A percentile compares a stretch with the other conserved stretches of the same genome.
Evolutionary conservation across 2,888 invertebrate genomes (phyloP).

Genomic region (Dryomyza anilis): DNA sequence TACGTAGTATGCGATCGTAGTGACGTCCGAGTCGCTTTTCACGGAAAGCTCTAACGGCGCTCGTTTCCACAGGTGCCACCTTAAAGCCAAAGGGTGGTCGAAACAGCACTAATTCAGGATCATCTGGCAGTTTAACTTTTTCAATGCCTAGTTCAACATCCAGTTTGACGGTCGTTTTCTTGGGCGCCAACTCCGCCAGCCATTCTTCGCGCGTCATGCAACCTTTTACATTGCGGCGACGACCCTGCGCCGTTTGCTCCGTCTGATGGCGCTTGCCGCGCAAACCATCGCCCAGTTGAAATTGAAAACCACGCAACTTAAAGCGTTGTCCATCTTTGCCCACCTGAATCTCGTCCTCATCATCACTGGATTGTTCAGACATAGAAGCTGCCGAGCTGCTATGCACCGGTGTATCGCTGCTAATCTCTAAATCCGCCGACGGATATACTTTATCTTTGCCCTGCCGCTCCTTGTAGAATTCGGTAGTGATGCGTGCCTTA

Average conservation of each 20-base stretch:
- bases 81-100: conserved; percentile 40
- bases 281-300: conserved; percentile 49
- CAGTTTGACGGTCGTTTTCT: conserved; percentile 45
- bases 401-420: conserved; percentile 41
- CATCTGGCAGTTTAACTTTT: conserved; percentile 45
- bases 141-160: conserved; percentile 48
- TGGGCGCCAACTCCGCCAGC: conserved; percentile 52
- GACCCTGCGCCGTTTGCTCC: conserved; percentile 40
- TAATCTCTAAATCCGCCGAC: conserved; percentile 43
- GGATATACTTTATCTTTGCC: conserved; percentile 45
- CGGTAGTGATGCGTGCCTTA: conserved; percentile 43
- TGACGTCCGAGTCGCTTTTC: conserved; percentile 48
- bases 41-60: conserved; percentile 43
- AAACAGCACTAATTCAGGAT: conserved; percentile 50
- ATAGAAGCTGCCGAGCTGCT: conserved; percentile 37
- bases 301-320: conserved; percentile 56
- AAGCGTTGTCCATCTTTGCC: conserved; percentile 50
- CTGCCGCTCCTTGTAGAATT: conserved; percentile 43
- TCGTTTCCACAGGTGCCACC: conserved; percentile 21
- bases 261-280: conserved; percentile 51
- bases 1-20: conserved; percentile 48
- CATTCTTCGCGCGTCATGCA: conserved; percentile 56
- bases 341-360: conserved; percentile 53
- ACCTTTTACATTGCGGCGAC: conserved; percentile 46
- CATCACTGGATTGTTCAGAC: conserved; percentile 53